phyloP scores from a whole-genome alignment of 2,113 vertebrate genomes.

The Lampris megalopsis region DNA sequence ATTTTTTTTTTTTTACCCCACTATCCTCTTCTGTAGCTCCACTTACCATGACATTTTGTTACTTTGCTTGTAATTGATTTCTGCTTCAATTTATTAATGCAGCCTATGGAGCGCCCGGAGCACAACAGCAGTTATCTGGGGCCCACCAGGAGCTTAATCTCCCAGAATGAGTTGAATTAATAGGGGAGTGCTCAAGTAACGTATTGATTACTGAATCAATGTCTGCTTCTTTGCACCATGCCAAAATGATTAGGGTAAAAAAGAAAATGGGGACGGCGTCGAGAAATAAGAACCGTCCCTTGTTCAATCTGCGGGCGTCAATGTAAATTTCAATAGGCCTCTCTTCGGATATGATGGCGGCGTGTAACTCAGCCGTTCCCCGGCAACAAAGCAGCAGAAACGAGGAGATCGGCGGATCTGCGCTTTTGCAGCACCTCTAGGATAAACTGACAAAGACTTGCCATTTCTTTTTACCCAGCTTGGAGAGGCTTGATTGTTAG shows the following conservation, averaged over 20 bases:
- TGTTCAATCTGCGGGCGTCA: constrained; percentile 47
- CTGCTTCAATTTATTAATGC: constrained; percentile 74
- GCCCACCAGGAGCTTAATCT: constrained; percentile 71
- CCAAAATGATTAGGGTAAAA: constrained; percentile 58
- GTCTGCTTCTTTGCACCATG: constrained; percentile 48
- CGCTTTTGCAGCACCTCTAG: too few species aligned
- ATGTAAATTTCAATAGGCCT: constrained; percentile 34
- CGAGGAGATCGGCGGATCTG: neutral
- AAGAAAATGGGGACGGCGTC: constrained; percentile 27
- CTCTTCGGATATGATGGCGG: constrained; percentile 22
- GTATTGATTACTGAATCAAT: constrained; percentile 74
- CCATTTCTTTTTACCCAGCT: too few species aligned
- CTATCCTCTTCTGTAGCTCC: constrained; percentile 43
- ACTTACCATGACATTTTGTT: constrained; percentile 61
- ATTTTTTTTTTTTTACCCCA: neutral
- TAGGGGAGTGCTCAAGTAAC: constrained; percentile 58
- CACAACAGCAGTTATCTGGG: constrained; percentile 57
- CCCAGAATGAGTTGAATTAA: constrained; percentile 70
- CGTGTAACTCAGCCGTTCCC: constrained; percentile 3
- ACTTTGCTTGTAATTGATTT: constrained; percentile 77
- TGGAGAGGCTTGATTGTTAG: too few species aligned
- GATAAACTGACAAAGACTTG: too few species aligned
- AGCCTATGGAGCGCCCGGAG: constrained; percentile 51
- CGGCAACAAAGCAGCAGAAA: neutral
- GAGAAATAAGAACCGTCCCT: constrained; percentile 26